Conservation (phyloP, 2,797 vertebrate genomes). For the Eulemur coronatus region DNA sequence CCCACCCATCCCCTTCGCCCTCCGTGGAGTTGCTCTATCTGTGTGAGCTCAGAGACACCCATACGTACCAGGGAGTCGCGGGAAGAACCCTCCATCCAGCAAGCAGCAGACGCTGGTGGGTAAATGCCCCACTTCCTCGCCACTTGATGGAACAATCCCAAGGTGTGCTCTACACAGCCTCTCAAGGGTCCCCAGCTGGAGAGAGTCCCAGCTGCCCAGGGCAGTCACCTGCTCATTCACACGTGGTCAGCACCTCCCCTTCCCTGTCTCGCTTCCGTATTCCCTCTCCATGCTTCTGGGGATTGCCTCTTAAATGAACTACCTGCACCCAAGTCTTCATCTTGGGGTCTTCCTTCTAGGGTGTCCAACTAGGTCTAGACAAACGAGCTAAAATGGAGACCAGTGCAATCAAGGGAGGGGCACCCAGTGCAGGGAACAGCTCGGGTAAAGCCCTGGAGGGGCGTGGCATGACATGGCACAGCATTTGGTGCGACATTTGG, state of each 20-base stretch:
- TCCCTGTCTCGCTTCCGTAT: background rate
- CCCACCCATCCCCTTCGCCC: background rate
- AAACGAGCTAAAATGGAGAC: background rate
- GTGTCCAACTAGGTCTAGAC: background rate
- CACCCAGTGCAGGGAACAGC: background rate
- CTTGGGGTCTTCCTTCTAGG: background rate
- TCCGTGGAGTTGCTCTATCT: background rate
- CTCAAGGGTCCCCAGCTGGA: no score
- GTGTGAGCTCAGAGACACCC: background rate
- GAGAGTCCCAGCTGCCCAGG: background rate
- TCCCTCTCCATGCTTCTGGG: background rate
- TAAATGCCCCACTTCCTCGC: background rate
- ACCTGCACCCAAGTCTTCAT: background rate
- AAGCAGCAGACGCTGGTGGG: background rate
- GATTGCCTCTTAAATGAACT: background rate
- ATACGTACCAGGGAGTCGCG: rapidly evolving
- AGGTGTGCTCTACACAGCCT: background rate
- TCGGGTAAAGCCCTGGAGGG: background rate
- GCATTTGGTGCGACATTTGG: background rate
- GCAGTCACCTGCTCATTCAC: background rate
- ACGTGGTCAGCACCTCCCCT: background rate
- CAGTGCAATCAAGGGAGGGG: no score
- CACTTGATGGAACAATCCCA: background rate
- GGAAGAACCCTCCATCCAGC: background rate
- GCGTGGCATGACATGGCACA: rapidly evolving